phyloP scores from a whole-genome alignment of 2,113 vertebrate species.

The Verasper variegatus region DNA sequence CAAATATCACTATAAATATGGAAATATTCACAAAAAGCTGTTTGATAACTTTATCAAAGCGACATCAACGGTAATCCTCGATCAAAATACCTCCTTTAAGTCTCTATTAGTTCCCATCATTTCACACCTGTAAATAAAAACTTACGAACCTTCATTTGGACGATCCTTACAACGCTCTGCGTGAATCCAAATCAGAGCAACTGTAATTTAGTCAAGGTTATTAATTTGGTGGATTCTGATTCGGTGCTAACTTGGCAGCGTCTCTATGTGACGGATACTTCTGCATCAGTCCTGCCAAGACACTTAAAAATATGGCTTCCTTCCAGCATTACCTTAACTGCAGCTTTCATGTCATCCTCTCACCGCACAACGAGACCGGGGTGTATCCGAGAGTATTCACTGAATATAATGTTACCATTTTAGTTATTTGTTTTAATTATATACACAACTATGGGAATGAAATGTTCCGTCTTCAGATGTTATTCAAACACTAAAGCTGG shows the following conservation, averaged over 20 bases:
- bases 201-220: conserved; percentile 44
- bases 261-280: conserved; percentile 31
- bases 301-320: conserved; percentile 35
- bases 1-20: too few relatives aligned
- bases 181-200: conserved; percentile 43
- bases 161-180: conserved; percentile 22
- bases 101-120: conserved; percentile 27
- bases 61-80: neutral
- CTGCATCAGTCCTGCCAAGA: conserved; percentile 42
- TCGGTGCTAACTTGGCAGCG: conserved; percentile 37
- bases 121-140: conserved; percentile 33
- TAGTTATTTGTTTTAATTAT: conserved; percentile 43
- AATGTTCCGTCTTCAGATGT: conserved; percentile 39
- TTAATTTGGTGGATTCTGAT: conserved; percentile 47
- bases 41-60: neutral
- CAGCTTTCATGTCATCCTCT: conserved; percentile 25
- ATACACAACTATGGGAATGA: conserved; percentile 51
- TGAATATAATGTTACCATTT: conserved; percentile 18
- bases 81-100: neutral
- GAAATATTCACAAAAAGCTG: too few relatives aligned
- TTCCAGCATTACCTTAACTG: conserved; percentile 21
- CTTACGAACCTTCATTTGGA: conserved; percentile 37
- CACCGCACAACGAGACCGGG: neutral
- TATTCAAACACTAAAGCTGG: conserved; percentile 57
- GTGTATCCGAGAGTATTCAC: conserved; percentile 5